These are phyloP conservation scores for Cepaea nemoralis DNA, from an alignment of 1,140 invertebrate species.

Conservation along the genomic window DNA sequence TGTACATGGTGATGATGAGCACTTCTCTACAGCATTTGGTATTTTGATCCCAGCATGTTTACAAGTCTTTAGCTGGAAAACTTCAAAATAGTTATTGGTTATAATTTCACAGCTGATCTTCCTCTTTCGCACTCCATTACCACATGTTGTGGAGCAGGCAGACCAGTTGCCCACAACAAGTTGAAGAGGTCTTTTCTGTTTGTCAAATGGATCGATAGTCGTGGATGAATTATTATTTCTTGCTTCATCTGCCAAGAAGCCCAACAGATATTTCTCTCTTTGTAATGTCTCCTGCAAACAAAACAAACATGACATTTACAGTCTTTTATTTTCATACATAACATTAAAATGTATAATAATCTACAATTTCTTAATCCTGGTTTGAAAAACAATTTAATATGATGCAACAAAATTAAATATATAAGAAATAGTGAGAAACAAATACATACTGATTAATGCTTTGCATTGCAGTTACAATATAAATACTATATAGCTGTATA, in stretches of 20 bases:
- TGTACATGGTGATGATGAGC: conserved; percentile 51
- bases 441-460: too few species aligned
- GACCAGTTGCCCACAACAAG: conserved; percentile 55
- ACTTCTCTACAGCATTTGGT: conserved; percentile 48
- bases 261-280: conserved; percentile 53
- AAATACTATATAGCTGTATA: too few species aligned
- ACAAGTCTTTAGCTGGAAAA: conserved; percentile 52
- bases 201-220: conserved; percentile 54
- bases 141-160: conserved; percentile 54
- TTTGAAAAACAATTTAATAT: too few species aligned
- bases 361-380: too few species aligned
- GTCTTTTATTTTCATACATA: too few species aligned
- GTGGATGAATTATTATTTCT: conserved; percentile 30
- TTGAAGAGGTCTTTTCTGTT: conserved; percentile 46
- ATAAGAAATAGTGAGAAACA: too few species aligned
- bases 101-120: conserved; percentile 63
- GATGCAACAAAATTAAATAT: too few species aligned
- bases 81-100: conserved; percentile 58
- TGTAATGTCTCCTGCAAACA: conserved; percentile 46
- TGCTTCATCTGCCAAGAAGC: conserved; percentile 41
- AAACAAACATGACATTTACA: too few species aligned
- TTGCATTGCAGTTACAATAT: too few species aligned
- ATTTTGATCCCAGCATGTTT: conserved; percentile 47
- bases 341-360: too few species aligned
- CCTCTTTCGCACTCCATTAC: conserved; percentile 47